Evolutionary conservation across 1,140 invertebrate species (phyloP).

Genomic region (Drosophila repletoides): DNA sequence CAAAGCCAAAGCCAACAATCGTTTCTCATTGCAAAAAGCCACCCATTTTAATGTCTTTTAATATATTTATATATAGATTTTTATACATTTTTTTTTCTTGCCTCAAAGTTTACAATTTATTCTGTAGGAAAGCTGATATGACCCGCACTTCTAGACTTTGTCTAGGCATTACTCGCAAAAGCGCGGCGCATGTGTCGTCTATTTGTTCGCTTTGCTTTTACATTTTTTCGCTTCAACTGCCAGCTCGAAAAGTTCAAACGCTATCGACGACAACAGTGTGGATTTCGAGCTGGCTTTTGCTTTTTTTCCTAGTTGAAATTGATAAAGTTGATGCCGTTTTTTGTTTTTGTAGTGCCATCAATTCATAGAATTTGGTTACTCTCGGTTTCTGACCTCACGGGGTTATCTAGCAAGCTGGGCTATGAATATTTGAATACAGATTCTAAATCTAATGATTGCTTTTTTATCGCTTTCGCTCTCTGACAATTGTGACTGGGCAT

Average conservation of each 20-base stretch:
- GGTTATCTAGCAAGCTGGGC: conserved; percentile 23
- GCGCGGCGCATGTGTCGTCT: conserved; percentile 1
- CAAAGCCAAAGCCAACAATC: conserved; percentile 41
- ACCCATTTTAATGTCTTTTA: too few species aligned
- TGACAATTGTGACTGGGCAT: too few species aligned
- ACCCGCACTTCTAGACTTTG: conserved; percentile 16
- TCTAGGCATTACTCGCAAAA: too few species aligned
- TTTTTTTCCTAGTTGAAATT: conserved; percentile 31
- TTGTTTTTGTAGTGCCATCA: not conserved
- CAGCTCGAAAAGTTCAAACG: conserved; percentile 23
- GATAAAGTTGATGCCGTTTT: conserved; percentile 18
- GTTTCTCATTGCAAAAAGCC: conserved; percentile 62
- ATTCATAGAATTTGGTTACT: conserved; percentile 27
- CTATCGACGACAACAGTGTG: conserved; percentile 16
- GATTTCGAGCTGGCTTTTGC: not conserved
- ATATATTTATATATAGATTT: too few species aligned
- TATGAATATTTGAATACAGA: conserved; percentile 1
- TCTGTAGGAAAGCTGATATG: conserved; percentile 52
- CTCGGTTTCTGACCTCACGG: conserved; percentile 21
- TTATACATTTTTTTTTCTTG: too few species aligned
- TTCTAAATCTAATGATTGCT: not conserved
- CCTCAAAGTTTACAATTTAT: conserved; percentile 61
- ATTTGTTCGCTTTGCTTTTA: conserved; percentile 22
- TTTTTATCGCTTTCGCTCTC: too few species aligned
- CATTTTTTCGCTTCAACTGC: not conserved